Evolutionary conservation across 2,797 vertebrate genomes (phyloP).

Genomic region (Avahi laniger): DNA sequence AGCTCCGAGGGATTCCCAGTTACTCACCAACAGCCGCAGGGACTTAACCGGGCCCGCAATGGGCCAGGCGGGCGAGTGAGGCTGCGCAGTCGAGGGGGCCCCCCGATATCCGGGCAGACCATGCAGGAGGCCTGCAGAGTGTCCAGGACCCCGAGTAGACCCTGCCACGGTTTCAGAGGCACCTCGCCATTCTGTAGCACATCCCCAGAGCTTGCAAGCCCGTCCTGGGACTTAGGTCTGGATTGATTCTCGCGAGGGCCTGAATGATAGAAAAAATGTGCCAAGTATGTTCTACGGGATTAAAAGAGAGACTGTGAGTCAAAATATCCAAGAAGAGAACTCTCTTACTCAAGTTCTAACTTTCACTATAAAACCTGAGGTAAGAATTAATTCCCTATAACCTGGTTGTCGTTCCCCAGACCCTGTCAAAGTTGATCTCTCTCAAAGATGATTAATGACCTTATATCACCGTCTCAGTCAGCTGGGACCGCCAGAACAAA

Average conservation of each 20-base stretch:
- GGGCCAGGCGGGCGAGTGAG: too few species aligned
- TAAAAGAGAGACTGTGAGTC: neutral
- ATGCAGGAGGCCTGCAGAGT: neutral
- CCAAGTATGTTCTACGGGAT: neutral
- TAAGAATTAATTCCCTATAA: neutral
- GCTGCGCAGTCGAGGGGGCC: neutral
- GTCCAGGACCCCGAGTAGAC: neutral
- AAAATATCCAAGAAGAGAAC: neutral
- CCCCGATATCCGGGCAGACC: too few species aligned
- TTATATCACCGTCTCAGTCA: neutral
- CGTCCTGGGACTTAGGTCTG: neutral
- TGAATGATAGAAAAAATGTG: neutral
- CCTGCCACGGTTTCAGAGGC: neutral
- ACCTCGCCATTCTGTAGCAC: neutral
- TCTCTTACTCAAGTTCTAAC: neutral
- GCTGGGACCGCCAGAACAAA: rapidly evolving
- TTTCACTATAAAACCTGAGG: neutral
- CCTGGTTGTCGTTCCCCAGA: neutral
- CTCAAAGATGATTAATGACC: too few species aligned
- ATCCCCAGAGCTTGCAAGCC: neutral
- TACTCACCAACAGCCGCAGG: neutral
- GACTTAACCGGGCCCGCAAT: too few species aligned
- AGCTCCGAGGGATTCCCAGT: neutral
- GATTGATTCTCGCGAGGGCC: neutral
- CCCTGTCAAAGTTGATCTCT: neutral